These are phyloP conservation scores for Andrena chrysosceles DNA, from an alignment of 2,888 invertebrate species.

Conservation along the genomic window DNA sequence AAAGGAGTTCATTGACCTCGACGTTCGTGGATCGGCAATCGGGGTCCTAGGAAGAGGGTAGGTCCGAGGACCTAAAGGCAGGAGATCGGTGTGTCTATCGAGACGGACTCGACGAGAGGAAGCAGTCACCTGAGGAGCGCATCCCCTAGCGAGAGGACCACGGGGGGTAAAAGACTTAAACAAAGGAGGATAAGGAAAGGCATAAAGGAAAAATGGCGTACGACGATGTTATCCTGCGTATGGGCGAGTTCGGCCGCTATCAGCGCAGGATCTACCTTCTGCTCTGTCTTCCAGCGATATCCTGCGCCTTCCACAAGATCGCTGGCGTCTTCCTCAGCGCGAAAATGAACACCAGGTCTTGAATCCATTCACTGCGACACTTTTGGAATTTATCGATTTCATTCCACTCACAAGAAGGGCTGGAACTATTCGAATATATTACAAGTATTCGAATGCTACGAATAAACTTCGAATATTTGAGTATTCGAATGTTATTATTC, in stretches of 20 bases:
- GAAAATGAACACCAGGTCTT: slow-evolving; percentile 88
- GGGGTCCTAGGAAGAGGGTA: neutral
- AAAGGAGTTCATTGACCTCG: neutral
- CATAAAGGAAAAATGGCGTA: slow-evolving; percentile 87
- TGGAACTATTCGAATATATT: too few relatives aligned
- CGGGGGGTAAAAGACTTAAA: slow-evolving; percentile 27
- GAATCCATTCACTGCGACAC: neutral
- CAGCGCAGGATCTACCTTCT: slow-evolving; percentile 89
- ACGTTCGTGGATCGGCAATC: neutral
- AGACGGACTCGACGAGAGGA: slow-evolving; percentile 39
- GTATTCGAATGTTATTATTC: too few relatives aligned
- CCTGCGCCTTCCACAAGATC: slow-evolving; percentile 91
- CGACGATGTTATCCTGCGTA: slow-evolving; percentile 89
- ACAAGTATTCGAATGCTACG: too few relatives aligned
- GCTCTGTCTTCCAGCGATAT: slow-evolving; percentile 89
- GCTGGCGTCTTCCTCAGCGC: slow-evolving; percentile 90
- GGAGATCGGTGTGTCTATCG: slow-evolving; percentile 23
- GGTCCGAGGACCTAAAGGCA: slow-evolving; percentile 8
- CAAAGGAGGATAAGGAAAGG: slow-evolving; percentile 28
- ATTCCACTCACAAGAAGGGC: too few relatives aligned
- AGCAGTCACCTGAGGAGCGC: slow-evolving; percentile 22
- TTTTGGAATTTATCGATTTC: too few relatives aligned
- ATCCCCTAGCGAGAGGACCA: slow-evolving; percentile 26
- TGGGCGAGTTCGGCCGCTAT: slow-evolving; percentile 91
- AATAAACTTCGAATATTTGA: too few relatives aligned